These are phyloP conservation scores for Orthosia incerta DNA, from an alignment of 2,888 invertebrate genomes.

Conservation along the genomic window DNA sequence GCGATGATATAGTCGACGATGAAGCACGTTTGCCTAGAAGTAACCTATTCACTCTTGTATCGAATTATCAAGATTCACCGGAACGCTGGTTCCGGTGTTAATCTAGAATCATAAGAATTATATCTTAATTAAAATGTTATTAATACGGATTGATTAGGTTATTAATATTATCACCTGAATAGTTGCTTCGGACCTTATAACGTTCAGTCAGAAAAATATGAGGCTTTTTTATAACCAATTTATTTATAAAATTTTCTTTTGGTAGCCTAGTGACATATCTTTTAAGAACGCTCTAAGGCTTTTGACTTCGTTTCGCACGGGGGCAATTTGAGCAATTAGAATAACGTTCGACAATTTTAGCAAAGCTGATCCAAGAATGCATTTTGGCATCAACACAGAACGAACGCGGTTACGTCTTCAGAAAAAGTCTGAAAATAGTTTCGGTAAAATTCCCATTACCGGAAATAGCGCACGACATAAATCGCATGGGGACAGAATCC, in stretches of 20 bases:
- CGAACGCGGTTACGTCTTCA: conserved; percentile 37
- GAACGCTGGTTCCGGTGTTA: background rate
- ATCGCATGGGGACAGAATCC: conserved; percentile 78
- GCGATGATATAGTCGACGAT: too few species aligned
- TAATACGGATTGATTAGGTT: background rate
- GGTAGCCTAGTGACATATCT: background rate
- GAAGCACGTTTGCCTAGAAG: too few species aligned
- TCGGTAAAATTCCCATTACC: conserved; percentile 65
- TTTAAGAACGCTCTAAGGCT: background rate
- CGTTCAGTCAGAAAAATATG: conserved; percentile 1
- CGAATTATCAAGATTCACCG: too few species aligned
- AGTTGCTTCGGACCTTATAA: background rate
- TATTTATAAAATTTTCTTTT: background rate
- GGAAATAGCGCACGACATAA: conserved; percentile 76
- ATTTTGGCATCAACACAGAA: conserved; percentile 51
- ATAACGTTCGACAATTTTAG: conserved; percentile 47
- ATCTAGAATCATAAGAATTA: background rate
- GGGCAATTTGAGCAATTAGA: conserved; percentile 9
- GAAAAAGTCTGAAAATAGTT: conserved; percentile 57
- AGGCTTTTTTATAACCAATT: background rate
- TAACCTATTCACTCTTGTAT: too few species aligned
- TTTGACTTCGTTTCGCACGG: conserved; percentile 2
- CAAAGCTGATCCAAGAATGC: conserved; percentile 47
- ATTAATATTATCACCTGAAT: background rate
- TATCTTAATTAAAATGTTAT: background rate